Conservation (phyloP, 2,797 vertebrate genomes). For the Ambastaia sidthimunki region DNA sequence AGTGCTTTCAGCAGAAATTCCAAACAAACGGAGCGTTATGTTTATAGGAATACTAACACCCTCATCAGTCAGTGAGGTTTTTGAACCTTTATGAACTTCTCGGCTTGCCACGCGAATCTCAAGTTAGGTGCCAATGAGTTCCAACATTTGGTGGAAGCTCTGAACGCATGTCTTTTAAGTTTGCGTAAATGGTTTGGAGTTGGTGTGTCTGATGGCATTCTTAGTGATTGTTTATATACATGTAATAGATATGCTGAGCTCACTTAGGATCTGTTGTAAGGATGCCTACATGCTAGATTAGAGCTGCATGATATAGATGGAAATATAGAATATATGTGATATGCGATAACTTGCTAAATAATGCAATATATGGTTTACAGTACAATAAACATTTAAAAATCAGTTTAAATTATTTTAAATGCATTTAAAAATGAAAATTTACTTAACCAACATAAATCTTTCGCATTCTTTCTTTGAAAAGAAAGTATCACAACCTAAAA, state of each 20-base stretch:
- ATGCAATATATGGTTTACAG: no score
- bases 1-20: conserved; percentile 25
- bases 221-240: conserved; percentile 3
- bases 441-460: no score
- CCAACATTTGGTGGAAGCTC: neutral
- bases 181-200: neutral
- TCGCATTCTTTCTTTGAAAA: no score
- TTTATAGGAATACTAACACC: conserved; percentile 35
- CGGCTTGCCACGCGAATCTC: neutral
- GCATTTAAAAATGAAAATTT: no score
- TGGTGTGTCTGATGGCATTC: neutral
- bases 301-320: no score
- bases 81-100: conserved; percentile 23
- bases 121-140: neutral
- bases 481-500: no score
- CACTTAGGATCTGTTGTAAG: no score
- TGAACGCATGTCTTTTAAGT: neutral
- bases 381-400: no score
- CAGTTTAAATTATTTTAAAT: no score
- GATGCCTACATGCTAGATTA: no score
- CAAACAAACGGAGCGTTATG: conserved; percentile 45
- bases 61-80: conserved; percentile 28
- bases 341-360: no score
- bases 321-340: no score
- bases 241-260: neutral